A percentile compares a stretch with the other conserved stretches of the same genome.
Conservation (phyloP, 2,888 invertebrate species). For the Tanytarsus gracilentus region DNA sequence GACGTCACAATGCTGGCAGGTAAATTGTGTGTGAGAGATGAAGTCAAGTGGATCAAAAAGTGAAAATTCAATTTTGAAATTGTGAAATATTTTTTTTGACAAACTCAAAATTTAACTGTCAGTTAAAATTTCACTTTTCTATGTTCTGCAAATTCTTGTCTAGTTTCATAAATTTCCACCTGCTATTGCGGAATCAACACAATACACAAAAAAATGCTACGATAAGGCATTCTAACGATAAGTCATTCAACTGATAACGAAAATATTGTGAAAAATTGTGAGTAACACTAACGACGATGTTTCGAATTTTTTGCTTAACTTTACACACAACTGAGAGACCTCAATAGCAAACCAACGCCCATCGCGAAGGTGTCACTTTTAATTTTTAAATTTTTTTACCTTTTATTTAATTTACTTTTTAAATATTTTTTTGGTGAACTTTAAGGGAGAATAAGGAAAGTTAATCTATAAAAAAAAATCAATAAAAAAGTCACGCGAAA, state of each 20-base stretch:
- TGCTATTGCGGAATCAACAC: background rate
- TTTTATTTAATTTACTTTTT: background rate
- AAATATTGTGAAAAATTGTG: conserved; percentile 22
- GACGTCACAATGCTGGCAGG: conserved; percentile 23
- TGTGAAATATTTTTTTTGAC: background rate
- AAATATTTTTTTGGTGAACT: background rate
- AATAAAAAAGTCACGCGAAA: background rate
- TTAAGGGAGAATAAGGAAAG: too few species aligned
- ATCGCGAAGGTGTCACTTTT: background rate
- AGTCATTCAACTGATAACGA: conserved; percentile 10
- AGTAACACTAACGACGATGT: background rate
- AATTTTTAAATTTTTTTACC: background rate
- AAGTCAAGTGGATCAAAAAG: conserved; percentile 20
- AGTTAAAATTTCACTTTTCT: too few species aligned
- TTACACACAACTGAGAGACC: background rate
- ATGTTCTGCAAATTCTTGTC: too few species aligned
- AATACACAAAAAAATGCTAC: background rate
- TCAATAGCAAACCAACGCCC: conserved; percentile 17
- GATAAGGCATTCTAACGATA: background rate
- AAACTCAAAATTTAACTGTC: too few species aligned
- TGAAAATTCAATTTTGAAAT: background rate
- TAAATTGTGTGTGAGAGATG: background rate
- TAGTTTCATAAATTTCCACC: background rate
- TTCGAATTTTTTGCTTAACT: background rate
- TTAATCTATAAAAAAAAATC: background rate